Evolutionary conservation across 2,888 invertebrate genomes (phyloP).

Genomic region (Hydropsyche betteni): DNA sequence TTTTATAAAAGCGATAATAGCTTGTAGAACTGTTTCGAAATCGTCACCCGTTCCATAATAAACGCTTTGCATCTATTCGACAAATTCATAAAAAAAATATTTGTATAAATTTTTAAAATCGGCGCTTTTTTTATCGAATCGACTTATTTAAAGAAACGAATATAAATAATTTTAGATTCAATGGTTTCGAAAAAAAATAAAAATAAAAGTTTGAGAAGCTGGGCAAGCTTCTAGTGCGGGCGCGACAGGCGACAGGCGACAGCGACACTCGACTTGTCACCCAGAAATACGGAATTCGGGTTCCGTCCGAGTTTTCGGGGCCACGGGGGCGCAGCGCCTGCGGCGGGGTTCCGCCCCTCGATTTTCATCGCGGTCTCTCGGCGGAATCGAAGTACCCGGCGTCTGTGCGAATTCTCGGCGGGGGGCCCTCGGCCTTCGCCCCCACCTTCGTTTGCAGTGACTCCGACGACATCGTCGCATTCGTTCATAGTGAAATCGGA

Average conservation of each 20-base stretch:
- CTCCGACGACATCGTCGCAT: not conserved
- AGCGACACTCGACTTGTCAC: not conserved
- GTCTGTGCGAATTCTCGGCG: not conserved
- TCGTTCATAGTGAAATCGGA: no score
- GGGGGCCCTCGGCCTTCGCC: slow-evolving; percentile 35
- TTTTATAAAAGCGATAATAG: no score
- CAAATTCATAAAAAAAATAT: no score
- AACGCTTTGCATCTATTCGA: no score
- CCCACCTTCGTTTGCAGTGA: not conserved
- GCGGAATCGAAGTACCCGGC: not conserved
- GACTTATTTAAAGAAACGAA: no score
- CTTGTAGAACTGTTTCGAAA: no score
- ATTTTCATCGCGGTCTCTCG: not conserved
- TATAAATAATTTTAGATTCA: no score
- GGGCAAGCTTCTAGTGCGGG: not conserved
- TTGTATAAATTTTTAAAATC: no score
- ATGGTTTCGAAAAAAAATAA: no score
- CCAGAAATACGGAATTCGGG: not conserved
- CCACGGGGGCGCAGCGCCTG: slow-evolving; percentile 14
- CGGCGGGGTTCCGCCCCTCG: not conserved
- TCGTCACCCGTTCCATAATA: no score
- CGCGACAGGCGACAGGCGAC: not conserved
- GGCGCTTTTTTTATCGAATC: no score
- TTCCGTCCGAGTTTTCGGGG: not conserved
- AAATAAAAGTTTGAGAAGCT: no score